A percentile compares a stretch with the other conserved stretches of the same genome.
Conservation (phyloP, 2,888 invertebrate genomes). For the Epiblema foenella region DNA sequence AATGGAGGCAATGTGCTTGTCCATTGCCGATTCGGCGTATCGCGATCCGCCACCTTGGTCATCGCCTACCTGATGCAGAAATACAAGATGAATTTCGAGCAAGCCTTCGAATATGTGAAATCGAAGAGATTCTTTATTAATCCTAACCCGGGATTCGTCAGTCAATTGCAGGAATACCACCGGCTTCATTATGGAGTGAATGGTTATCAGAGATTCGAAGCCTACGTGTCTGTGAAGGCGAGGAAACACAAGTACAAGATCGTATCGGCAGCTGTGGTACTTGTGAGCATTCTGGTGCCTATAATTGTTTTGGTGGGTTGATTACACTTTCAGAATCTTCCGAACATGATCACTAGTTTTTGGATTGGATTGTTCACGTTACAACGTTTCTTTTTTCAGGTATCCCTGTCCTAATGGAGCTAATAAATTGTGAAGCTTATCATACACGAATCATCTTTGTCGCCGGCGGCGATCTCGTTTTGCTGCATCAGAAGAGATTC, state of each 20-base stretch:
- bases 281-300: conserved; percentile 71
- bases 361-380: conserved; percentile 29
- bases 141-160: conserved; percentile 97
- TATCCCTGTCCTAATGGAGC: conserved; percentile 10
- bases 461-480: not conserved
- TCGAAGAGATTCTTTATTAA: conserved; percentile 95
- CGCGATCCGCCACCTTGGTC: conserved; percentile 96
- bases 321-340: conserved; percentile 42
- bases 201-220: conserved; percentile 69
- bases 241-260: conserved; percentile 74
- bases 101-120: conserved; percentile 95
- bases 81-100: conserved; percentile 91
- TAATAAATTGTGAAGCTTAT: conserved; percentile 14
- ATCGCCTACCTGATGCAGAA: conserved; percentile 98
- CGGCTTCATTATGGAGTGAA: conserved; percentile 69
- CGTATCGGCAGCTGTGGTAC: conserved; percentile 69
- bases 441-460: conserved; percentile 15
- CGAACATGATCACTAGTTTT: conserved; percentile 38
- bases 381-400: conserved; percentile 45
- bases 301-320: conserved; percentile 69
- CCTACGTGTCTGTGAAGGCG: conserved; percentile 72
- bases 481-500: not conserved
- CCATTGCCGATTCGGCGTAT: conserved; percentile 98
- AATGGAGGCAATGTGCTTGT: conserved; percentile 90
- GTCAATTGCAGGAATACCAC: conserved; percentile 90